Evolutionary conservation across 2,797 vertebrate genomes (phyloP).

Genomic region (Hypotaenidia philippensis): DNA sequence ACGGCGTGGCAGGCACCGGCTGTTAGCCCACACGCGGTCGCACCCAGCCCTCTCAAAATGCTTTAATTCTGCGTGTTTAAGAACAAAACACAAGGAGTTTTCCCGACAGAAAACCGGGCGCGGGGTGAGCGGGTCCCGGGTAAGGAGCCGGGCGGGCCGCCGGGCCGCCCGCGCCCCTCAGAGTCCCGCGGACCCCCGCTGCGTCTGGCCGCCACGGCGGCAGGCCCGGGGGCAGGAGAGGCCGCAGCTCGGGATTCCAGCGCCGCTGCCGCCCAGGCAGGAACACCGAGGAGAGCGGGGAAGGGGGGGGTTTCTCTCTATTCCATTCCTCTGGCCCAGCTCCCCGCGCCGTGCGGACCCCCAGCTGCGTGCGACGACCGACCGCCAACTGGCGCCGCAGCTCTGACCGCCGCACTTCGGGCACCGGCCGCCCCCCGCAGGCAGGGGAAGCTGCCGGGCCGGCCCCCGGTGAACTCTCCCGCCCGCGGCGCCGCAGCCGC

Average conservation of each 20-base stretch:
- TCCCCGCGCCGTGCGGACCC: no score
- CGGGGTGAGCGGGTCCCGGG: neutral
- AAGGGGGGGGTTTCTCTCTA: no score
- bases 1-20: no score
- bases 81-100: no score
- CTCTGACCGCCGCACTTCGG: neutral
- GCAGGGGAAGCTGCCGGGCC: neutral
- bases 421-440: neutral
- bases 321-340: no score
- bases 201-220: no score
- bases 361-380: neutral
- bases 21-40: neutral
- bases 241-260: no score
- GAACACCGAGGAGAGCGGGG: neutral
- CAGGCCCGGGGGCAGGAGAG: no score
- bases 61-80: rapidly evolving
- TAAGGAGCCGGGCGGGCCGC: neutral
- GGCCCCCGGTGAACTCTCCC: neutral
- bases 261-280: neutral
- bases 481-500: neutral
- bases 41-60: rapidly evolving
- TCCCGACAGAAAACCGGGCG: neutral
- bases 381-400: neutral
- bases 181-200: neutral
- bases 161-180: neutral